A percentile compares a stretch with the other conserved stretches of the same genome.
Conservation (phyloP, 2,113 vertebrate genomes). For the Dasyurus viverrinus region DNA sequence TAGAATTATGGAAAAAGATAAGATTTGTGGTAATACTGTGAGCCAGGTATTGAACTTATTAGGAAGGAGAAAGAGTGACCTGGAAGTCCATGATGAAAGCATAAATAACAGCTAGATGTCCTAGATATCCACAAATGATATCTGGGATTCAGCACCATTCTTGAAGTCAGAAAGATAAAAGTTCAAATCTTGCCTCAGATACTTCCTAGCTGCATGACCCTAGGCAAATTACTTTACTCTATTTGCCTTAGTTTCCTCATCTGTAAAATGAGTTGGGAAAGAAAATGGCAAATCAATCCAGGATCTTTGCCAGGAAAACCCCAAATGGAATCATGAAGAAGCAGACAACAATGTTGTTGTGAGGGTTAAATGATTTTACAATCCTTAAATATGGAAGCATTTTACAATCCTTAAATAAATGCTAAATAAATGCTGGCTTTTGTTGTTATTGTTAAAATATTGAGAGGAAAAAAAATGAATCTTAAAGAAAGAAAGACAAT, state of each 20-base stretch:
- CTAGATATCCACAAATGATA: background rate
- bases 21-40: background rate
- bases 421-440: background rate
- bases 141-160: background rate
- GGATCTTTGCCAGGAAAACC: too few species aligned
- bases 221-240: background rate
- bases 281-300: too few species aligned
- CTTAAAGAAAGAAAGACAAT: background rate
- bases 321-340: too few species aligned
- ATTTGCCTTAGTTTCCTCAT: background rate
- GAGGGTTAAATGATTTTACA: background rate
- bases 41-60: background rate
- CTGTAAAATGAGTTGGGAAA: too few species aligned
- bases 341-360: background rate
- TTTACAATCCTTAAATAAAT: background rate
- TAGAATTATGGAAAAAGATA: background rate
- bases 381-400: background rate
- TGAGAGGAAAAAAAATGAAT: background rate
- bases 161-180: background rate
- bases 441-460: background rate
- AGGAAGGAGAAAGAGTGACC: background rate
- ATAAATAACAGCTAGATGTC: background rate
- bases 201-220: background rate
- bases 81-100: background rate
- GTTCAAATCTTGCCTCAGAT: background rate